Percentiles rank a stretch among this genome's conserved stretches.
Evolutionary conservation across 2,797 vertebrate species (phyloP).

Genomic region (Sylvilagus floridanus): DNA sequence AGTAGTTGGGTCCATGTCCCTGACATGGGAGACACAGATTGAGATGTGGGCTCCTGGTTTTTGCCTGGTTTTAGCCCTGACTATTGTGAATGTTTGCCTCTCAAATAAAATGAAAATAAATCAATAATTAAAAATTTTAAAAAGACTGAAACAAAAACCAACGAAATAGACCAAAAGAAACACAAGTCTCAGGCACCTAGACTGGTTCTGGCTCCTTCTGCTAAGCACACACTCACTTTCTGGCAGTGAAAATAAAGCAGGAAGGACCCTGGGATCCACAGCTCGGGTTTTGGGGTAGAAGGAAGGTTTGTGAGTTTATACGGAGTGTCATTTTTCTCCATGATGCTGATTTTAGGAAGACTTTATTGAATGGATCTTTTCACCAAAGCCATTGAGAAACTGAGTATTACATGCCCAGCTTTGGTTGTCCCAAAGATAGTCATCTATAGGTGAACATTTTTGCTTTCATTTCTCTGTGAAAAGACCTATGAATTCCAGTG

Average conservation of each 20-base stretch:
- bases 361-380: conserved; percentile 1
- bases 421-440: conserved; percentile 43
- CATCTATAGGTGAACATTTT: conserved; percentile 2
- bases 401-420: conserved; percentile 4
- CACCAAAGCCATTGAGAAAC: conserved; percentile 10
- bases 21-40: no score
- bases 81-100: no score
- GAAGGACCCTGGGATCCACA: not conserved
- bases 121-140: no score
- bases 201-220: not conserved
- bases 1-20: no score
- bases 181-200: not conserved
- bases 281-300: not conserved
- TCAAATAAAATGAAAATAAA: no score
- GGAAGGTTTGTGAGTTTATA: conserved; percentile 30
- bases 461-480: conserved; percentile 25
- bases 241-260: not conserved
- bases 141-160: not conserved
- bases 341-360: conserved; percentile 19
- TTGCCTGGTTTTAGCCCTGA: no score
- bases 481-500: not conserved
- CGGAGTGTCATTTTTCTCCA: not conserved
- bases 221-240: not conserved
- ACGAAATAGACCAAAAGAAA: not conserved
- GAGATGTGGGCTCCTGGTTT: no score